A percentile compares a stretch with the other conserved stretches of the same genome.
phyloP scores from a whole-genome alignment of 2,113 vertebrate genomes.

The Sinocyclocheilus anshuiensis region DNA sequence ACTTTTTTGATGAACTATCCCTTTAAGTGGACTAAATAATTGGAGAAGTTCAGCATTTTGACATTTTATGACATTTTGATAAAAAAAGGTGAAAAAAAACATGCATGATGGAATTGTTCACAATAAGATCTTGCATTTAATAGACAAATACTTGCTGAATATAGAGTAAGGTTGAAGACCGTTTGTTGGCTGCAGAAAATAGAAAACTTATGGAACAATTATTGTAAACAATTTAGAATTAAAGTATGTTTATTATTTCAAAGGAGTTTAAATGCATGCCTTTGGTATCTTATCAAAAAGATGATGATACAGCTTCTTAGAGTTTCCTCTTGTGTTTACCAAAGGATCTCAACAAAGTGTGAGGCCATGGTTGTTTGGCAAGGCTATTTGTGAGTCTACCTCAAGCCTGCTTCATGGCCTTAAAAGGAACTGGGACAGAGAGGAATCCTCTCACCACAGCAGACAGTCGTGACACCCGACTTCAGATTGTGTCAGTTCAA shows the following conservation, averaged over 20 bases:
- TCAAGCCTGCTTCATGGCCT: constrained; percentile 75
- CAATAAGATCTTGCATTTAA: background rate
- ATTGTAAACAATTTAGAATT: background rate
- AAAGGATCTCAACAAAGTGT: constrained; percentile 42
- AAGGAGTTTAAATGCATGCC: background rate
- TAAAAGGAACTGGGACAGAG: constrained; percentile 72
- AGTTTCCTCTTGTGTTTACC: constrained; percentile 45
- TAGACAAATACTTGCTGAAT: background rate
- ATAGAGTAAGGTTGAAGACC: too few relatives aligned
- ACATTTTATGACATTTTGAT: background rate
- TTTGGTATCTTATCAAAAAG: constrained; percentile 28
- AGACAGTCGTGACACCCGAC: constrained; percentile 42
- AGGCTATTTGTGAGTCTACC: constrained; percentile 72
- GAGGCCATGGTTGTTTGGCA: constrained; percentile 50
- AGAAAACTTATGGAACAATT: background rate
- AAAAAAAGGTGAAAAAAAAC: background rate
- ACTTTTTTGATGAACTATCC: too few relatives aligned
- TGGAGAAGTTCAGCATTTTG: background rate
- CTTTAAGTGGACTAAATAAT: background rate
- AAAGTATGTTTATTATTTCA: background rate
- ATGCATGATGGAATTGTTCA: background rate
- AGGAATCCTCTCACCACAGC: constrained; percentile 53
- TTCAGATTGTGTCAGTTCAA: constrained; percentile 12
- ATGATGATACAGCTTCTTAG: constrained; percentile 17
- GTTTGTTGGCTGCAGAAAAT: background rate